Evolutionary conservation across 1,140 invertebrate species (phyloP).

Genomic region (Ceratoteleas bidentatus): DNA sequence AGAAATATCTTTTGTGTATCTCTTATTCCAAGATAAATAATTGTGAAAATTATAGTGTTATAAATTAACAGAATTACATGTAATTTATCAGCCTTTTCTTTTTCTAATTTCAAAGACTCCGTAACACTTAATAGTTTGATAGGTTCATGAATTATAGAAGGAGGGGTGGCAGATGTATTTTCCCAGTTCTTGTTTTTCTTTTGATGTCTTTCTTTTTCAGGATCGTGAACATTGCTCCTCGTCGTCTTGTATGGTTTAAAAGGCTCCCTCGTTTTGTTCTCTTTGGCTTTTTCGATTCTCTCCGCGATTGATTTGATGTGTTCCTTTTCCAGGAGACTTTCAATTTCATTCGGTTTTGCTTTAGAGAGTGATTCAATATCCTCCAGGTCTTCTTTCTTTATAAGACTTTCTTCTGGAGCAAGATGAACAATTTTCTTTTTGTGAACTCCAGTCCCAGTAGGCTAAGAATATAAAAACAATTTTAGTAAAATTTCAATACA

Average conservation of each 20-base stretch:
- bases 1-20: constrained; percentile 13
- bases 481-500: constrained; percentile 4
- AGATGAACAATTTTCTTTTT: constrained; percentile 83
- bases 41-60: too few relatives aligned
- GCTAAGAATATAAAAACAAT: constrained; percentile 61
- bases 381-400: constrained; percentile 84
- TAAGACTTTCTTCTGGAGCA: constrained; percentile 81
- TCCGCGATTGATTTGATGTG: constrained; percentile 84
- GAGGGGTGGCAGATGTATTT: constrained; percentile 86
- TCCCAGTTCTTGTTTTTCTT: constrained; percentile 85
- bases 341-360: constrained; percentile 23
- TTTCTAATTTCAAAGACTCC: constrained; percentile 84
- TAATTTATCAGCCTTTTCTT: constrained; percentile 76
- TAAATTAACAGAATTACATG: constrained; percentile 71
- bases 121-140: constrained; percentile 82
- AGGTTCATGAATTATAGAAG: constrained; percentile 80
- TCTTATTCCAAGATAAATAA: too few relatives aligned
- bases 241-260: constrained; percentile 87
- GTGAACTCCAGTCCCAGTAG: constrained; percentile 80
- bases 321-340: constrained; percentile 62
- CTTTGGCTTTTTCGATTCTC: constrained; percentile 80
- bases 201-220: constrained; percentile 83
- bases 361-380: constrained; percentile 76
- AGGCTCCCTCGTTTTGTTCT: constrained; percentile 70
- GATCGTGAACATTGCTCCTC: constrained; percentile 83